These are phyloP conservation scores for Ceryle rudis DNA, from an alignment of 2,797 vertebrate genomes.

Conservation along the genomic window DNA sequence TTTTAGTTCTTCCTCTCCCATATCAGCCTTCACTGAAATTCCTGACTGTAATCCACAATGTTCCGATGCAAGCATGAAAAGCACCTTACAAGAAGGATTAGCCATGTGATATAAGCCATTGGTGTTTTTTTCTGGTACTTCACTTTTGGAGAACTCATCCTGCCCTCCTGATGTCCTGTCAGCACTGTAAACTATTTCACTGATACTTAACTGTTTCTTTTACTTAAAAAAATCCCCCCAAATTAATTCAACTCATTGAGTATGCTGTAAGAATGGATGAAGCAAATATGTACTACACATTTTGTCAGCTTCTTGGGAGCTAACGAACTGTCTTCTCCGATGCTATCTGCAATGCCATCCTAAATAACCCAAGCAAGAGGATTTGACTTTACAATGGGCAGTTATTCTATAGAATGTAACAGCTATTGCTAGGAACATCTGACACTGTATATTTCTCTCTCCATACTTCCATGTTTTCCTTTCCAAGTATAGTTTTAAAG, in stretches of 20 bases:
- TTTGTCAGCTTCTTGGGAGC: neutral
- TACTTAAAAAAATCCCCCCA: neutral
- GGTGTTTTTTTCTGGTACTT: neutral
- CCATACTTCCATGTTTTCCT: neutral
- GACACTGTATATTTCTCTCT: neutral
- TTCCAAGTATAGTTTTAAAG: neutral
- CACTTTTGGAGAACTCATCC: neutral
- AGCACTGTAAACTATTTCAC: neutral
- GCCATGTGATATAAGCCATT: neutral
- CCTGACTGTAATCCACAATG: neutral
- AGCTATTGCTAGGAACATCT: neutral
- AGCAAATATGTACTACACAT: neutral
- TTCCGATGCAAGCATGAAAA: neutral
- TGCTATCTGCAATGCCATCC: neutral
- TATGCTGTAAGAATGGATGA: neutral
- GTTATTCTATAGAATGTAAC: neutral
- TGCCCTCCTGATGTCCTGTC: neutral
- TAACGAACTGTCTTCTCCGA: neutral
- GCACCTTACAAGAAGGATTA: neutral
- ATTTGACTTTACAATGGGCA: neutral
- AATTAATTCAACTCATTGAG: neutral
- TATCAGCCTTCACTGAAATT: neutral
- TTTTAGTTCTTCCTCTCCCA: neutral
- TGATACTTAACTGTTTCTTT: rapidly evolving
- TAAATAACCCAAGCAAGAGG: neutral